Conservation (phyloP, 2,797 vertebrate species). For the Anguilla marmorata region DNA sequence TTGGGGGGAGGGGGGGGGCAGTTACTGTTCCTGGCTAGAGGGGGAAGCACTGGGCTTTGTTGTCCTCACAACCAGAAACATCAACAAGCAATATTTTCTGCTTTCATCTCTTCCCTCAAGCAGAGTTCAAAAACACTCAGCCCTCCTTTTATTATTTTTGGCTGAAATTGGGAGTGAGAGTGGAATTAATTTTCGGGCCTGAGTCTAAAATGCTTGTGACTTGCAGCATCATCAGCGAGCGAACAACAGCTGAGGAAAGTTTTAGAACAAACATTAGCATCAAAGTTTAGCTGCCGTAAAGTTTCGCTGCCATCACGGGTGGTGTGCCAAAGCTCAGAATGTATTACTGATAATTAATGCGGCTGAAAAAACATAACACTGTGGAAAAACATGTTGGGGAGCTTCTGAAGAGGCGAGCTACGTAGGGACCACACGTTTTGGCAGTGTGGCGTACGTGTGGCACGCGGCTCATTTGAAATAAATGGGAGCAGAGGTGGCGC, state of each 20-base stretch:
- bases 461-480: background rate
- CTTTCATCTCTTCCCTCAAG: constrained; percentile 30
- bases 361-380: background rate
- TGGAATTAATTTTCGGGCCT: background rate
- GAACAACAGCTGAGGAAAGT: background rate
- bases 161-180: constrained; percentile 14
- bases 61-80: constrained; percentile 22
- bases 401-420: background rate
- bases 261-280: background rate
- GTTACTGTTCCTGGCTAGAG: constrained; percentile 6
- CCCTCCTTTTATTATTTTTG: background rate
- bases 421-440: background rate
- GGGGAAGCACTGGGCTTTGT: constrained; percentile 10
- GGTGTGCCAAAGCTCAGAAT: background rate
- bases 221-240: constrained; percentile 1
- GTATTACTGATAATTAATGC: background rate
- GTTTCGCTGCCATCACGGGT: background rate
- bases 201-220: constrained; percentile 1
- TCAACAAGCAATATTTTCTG: constrained; percentile 28
- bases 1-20: background rate
- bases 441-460: background rate
- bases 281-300: background rate
- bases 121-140: constrained; percentile 19
- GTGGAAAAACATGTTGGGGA: background rate
- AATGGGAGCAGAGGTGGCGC: background rate